These are phyloP conservation scores for Melitaea cinxia DNA, from an alignment of 1,140 invertebrate species.

Conservation along the genomic window DNA sequence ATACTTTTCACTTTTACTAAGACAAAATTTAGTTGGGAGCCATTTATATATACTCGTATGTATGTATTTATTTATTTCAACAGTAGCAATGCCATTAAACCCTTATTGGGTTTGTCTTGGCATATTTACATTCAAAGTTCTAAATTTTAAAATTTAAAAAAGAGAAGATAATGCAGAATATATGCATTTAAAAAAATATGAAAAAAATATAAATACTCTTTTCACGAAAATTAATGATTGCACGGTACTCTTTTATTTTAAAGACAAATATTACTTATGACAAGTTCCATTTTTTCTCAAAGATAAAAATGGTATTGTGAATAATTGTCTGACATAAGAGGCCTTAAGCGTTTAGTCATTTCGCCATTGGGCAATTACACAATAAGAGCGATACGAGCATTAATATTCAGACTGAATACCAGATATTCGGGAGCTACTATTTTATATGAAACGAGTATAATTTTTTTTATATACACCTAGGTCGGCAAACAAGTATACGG, in stretches of 20 bases:
- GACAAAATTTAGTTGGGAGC: too few species aligned
- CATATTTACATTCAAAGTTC: too few species aligned
- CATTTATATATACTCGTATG: too few species aligned
- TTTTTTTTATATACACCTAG: too few species aligned
- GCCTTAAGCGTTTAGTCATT: not conserved
- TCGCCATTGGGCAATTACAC: not conserved
- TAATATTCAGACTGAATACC: not conserved
- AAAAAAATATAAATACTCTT: not conserved
- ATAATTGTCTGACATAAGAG: not conserved
- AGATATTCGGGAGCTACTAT: not conserved
- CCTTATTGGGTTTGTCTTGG: too few species aligned
- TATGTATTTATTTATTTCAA: too few species aligned
- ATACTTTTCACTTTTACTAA: too few species aligned
- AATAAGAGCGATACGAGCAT: not conserved
- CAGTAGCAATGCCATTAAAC: too few species aligned
- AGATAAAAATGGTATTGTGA: not conserved
- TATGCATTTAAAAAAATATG: too few species aligned
- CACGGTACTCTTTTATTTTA: not conserved
- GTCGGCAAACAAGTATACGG: too few species aligned
- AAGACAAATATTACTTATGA: not conserved
- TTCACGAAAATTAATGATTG: not conserved
- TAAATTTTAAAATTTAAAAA: too few species aligned
- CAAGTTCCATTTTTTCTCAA: not conserved
- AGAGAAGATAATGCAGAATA: too few species aligned
- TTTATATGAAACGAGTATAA: not conserved